A percentile compares a stretch with the other conserved stretches of the same genome.
phyloP scores from a whole-genome alignment of 2,797 vertebrate genomes.

The Chrosomus eos region DNA sequence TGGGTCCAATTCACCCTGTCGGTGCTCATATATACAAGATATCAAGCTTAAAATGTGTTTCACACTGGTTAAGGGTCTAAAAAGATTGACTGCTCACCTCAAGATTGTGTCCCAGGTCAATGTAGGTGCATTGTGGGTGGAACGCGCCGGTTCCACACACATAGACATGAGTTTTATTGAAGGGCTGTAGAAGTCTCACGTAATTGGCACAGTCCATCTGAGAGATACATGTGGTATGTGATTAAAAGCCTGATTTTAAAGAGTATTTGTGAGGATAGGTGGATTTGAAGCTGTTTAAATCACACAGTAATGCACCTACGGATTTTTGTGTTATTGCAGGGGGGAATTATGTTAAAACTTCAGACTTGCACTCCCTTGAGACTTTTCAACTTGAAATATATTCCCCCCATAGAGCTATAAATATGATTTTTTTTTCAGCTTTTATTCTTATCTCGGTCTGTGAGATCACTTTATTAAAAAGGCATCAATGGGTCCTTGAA shows the following conservation, averaged over 20 bases:
- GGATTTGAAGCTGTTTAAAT: slow-evolving; percentile 32
- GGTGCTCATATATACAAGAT: slow-evolving; percentile 25
- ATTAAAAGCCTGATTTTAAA: slow-evolving; percentile 38
- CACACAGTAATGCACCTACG: slow-evolving; percentile 33
- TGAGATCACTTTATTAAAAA: slow-evolving; percentile 27
- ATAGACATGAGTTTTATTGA: slow-evolving; percentile 84
- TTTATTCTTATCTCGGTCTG: slow-evolving; percentile 39
- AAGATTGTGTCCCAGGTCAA: slow-evolving; percentile 68
- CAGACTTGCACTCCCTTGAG: slow-evolving; percentile 9
- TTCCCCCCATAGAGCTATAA: slow-evolving; percentile 34
- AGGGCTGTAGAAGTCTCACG: slow-evolving; percentile 84
- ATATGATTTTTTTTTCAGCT: slow-evolving; percentile 40
- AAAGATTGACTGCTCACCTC: slow-evolving; percentile 61
- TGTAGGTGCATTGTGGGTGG: slow-evolving; percentile 81
- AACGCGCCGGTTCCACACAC: slow-evolving; percentile 86
- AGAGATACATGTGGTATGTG: slow-evolving; percentile 21
- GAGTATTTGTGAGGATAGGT: slow-evolving; percentile 13
- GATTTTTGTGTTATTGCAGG: slow-evolving; percentile 23
- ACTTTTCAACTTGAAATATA: slow-evolving; percentile 21
- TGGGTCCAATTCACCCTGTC: not conserved
- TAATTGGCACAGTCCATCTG: slow-evolving; percentile 91
- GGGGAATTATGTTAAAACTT: slow-evolving; percentile 23
- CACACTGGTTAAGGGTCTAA: slow-evolving; percentile 17
- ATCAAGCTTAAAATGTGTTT: slow-evolving; percentile 9
- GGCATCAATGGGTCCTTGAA: not conserved